These are phyloP conservation scores for Patiria miniata DNA, from an alignment of 35 echinoderm and acorn worm species.

Conservation along the genomic window DNA sequence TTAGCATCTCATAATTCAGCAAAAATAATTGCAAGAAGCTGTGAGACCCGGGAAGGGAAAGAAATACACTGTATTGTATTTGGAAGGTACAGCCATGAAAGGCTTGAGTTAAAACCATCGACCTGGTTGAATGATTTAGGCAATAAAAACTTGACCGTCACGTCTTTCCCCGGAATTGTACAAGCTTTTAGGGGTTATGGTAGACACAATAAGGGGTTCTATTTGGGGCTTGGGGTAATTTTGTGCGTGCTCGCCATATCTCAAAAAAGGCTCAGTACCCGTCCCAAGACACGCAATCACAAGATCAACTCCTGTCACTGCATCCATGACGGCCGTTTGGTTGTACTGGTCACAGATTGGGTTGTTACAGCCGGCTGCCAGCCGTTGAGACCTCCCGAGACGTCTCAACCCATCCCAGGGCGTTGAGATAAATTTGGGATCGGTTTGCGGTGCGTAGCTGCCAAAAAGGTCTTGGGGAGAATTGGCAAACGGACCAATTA, in stretches of 20 bases:
- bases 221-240: background rate
- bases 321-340: conserved; percentile 28
- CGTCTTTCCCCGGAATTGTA: no score
- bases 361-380: conserved; percentile 66
- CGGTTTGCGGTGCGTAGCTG: conserved; percentile 67
- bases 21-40: background rate
- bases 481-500: conserved; percentile 96
- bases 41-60: background rate
- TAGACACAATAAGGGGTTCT: background rate
- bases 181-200: background rate
- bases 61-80: background rate
- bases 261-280: conserved; percentile 26
- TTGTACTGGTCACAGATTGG: conserved; percentile 64
- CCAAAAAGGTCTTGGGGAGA: conserved; percentile 56
- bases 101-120: background rate
- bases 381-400: conserved; percentile 33
- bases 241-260: background rate
- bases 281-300: conserved; percentile 84
- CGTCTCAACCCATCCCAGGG: conserved; percentile 51
- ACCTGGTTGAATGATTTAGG: no score
- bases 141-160: no score
- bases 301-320: conserved; percentile 67
- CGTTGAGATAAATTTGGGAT: conserved; percentile 63
- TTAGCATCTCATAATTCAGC: background rate
- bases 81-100: background rate